These are phyloP conservation scores for Etheostoma cragini DNA, from an alignment of 2,113 vertebrate genomes.

Conservation along the genomic window DNA sequence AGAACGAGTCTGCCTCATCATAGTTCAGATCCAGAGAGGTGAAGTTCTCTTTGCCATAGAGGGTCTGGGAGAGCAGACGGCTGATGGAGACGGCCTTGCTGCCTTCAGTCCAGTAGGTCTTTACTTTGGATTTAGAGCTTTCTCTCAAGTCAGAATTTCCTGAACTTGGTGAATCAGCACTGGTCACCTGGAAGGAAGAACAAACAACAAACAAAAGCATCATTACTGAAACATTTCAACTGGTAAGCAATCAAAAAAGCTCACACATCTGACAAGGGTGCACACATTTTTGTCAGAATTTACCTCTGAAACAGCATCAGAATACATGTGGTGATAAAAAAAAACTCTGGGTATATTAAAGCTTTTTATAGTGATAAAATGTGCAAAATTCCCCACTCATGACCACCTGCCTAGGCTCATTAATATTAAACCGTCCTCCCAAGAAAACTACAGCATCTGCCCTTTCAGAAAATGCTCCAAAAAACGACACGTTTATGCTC, in stretches of 20 bases:
- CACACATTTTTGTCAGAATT: neutral
- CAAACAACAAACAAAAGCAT: neutral
- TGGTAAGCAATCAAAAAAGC: neutral
- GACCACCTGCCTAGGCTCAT: no score
- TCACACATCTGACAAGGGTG: neutral
- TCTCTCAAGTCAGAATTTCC: conserved; percentile 87
- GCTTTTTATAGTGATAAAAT: neutral
- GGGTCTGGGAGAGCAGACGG: conserved; percentile 92
- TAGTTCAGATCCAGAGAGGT: conserved; percentile 91
- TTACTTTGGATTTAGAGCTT: conserved; percentile 90
- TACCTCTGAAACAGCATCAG: neutral
- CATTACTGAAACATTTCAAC: neutral
- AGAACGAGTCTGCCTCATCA: conserved; percentile 89
- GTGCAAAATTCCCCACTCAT: no score
- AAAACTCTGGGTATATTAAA: neutral
- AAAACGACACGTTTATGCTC: no score
- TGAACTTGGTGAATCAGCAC: conserved; percentile 86
- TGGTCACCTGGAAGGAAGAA: conserved; percentile 69
- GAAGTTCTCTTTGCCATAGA: conserved; percentile 90
- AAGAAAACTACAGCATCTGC: no score
- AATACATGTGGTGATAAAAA: neutral
- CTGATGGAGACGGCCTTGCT: conserved; percentile 93
- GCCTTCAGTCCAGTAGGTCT: conserved; percentile 92
- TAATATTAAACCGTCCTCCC: no score
- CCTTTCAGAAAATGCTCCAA: no score